A percentile compares a stretch with the other conserved stretches of the same genome.
These are phyloP conservation scores for Sitobion miscanthi DNA, from an alignment of 1,140 invertebrate genomes.

Conservation along the genomic window DNA sequence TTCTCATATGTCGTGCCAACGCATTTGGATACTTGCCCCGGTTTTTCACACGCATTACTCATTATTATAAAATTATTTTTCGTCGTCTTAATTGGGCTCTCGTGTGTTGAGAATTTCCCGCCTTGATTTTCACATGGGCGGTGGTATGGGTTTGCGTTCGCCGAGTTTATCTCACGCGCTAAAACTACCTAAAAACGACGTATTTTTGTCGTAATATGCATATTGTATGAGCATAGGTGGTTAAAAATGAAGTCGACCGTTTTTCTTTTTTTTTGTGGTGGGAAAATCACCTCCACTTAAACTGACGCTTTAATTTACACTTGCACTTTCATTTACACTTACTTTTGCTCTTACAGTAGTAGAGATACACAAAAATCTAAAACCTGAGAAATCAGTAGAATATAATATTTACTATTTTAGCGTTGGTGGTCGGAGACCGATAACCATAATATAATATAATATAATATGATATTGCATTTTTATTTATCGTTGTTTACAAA, in stretches of 20 bases:
- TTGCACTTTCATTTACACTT: too few relatives aligned
- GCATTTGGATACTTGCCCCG: neutral
- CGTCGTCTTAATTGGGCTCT: neutral
- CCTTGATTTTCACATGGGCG: too few relatives aligned
- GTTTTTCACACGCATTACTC: neutral
- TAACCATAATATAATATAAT: too few relatives aligned
- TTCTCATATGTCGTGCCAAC: neutral
- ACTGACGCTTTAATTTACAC: too few relatives aligned
- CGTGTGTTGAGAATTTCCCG: neutral
- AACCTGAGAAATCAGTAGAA: neutral
- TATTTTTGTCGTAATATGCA: too few relatives aligned
- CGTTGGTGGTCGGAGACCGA: neutral
- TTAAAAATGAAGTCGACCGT: neutral
- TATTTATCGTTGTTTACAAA: neutral
- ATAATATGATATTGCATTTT: neutral
- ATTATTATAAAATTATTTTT: conserved; percentile 9
- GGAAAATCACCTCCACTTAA: neutral
- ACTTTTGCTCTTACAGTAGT: too few relatives aligned
- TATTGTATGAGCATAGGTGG: neutral
- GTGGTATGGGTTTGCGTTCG: neutral
- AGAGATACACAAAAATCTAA: too few relatives aligned
- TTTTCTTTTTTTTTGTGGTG: neutral
- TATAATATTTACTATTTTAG: neutral
- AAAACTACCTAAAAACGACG: too few relatives aligned
- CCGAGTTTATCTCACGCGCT: neutral